These are phyloP conservation scores for Melanotaenia boesemani DNA, from an alignment of 2,797 vertebrate genomes.

Conservation along the genomic window DNA sequence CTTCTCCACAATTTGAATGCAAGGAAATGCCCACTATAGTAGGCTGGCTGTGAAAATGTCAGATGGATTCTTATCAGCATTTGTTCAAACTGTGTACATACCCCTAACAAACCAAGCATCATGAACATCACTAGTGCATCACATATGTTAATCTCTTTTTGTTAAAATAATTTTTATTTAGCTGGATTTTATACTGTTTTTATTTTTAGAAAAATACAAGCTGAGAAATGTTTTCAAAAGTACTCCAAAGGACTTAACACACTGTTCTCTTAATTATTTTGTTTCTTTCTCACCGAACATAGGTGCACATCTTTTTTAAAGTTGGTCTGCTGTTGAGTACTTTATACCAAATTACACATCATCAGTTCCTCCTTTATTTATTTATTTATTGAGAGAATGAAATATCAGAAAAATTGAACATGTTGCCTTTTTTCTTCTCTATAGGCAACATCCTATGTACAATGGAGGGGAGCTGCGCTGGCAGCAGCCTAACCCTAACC, in stretches of 20 bases:
- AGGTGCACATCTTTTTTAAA: neutral
- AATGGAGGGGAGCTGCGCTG: slow-evolving; percentile 93
- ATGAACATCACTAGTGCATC: slow-evolving; percentile 10
- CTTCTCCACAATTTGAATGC: slow-evolving; percentile 81
- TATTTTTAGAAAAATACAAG: neutral
- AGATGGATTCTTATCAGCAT: slow-evolving; percentile 71
- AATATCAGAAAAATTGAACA: neutral
- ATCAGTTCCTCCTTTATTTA: too few species aligned
- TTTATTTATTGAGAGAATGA: neutral
- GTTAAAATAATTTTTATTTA: neutral
- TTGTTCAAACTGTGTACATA: slow-evolving; percentile 33
- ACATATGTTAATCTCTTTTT: neutral
- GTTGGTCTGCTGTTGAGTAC: neutral
- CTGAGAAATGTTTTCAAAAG: neutral
- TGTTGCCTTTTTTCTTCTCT: slow-evolving; percentile 33
- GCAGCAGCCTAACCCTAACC: slow-evolving; percentile 92
- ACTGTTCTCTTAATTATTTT: neutral
- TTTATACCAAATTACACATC: neutral
- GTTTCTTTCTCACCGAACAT: neutral
- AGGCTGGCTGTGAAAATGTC: slow-evolving; percentile 69
- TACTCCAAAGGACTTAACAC: neutral
- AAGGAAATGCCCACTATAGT: slow-evolving; percentile 79
- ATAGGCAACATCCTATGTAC: slow-evolving; percentile 93
- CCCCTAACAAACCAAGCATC: slow-evolving; percentile 21
- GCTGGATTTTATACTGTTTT: neutral